Conservation (phyloP, 2,888 invertebrate species). For the Ommatoiulus sabulosus region DNA sequence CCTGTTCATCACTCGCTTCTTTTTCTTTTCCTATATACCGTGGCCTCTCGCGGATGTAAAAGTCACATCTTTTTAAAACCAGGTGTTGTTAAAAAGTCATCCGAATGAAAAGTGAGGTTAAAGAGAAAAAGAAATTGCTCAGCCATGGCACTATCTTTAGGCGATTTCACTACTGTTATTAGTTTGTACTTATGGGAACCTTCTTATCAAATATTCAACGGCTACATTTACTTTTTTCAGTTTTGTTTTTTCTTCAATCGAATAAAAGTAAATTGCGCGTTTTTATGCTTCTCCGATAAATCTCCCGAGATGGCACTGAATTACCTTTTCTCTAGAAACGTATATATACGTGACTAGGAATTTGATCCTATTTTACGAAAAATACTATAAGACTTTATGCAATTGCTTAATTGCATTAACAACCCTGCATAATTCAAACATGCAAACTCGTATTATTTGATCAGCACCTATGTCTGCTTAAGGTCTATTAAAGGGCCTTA, state of each 20-base stretch:
- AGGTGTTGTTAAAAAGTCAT: neutral
- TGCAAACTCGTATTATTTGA: neutral
- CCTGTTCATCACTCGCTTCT: neutral
- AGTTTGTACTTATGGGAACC: conserved; percentile 25
- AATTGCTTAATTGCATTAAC: neutral
- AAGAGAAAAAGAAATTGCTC: conserved; percentile 4
- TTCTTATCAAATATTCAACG: conserved; percentile 22
- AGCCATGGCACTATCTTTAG: conserved; percentile 30
- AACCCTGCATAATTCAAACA: neutral
- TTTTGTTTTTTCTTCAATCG: neutral
- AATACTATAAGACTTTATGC: neutral
- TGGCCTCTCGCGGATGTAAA: neutral
- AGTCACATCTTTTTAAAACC: neutral
- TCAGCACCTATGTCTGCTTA: too few species aligned
- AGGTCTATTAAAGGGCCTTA: too few species aligned
- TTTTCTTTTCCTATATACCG: neutral
- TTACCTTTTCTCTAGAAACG: neutral
- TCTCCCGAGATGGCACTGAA: neutral
- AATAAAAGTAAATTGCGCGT: neutral
- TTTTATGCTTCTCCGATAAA: neutral
- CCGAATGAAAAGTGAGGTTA: neutral
- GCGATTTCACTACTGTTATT: conserved; percentile 18
- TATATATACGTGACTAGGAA: neutral
- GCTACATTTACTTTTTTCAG: conserved; percentile 6
- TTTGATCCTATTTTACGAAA: neutral